These are phyloP conservation scores for Condylura cristata DNA, from an alignment of 2,113 vertebrate species.

Conservation along the genomic window DNA sequence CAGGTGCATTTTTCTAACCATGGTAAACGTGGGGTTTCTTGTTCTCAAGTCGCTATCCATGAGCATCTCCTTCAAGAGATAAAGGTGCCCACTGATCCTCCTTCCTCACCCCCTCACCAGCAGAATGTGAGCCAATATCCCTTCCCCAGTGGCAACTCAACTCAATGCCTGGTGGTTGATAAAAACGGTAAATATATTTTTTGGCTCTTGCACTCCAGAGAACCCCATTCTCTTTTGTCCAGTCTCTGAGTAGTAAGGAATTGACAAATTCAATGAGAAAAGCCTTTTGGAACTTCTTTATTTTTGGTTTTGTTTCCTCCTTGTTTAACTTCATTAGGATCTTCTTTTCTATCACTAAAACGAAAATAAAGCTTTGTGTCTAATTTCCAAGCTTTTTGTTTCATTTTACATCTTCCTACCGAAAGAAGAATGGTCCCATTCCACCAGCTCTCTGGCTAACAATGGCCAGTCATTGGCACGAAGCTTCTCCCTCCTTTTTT, in stretches of 20 bases:
- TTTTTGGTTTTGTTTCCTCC: background rate
- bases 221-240: background rate
- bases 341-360: background rate
- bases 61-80: background rate
- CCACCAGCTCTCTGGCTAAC: constrained; percentile 55
- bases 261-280: background rate
- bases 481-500: constrained; percentile 23
- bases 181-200: background rate
- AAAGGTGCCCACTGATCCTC: background rate
- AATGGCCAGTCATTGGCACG: constrained; percentile 47
- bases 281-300: background rate
- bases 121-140: background rate
- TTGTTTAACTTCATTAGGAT: constrained; percentile 4
- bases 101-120: background rate
- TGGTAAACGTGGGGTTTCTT: background rate
- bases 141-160: background rate
- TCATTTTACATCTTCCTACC: constrained; percentile 54
- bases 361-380: constrained; percentile 2
- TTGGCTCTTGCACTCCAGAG: background rate
- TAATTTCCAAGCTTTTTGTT: constrained; percentile 43
- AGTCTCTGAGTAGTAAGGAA: background rate
- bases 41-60: background rate
- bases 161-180: background rate
- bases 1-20: background rate
- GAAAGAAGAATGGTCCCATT: constrained; percentile 42